Conservation (phyloP, 2,113 vertebrate species). For the Bambusicola thoracicus region DNA sequence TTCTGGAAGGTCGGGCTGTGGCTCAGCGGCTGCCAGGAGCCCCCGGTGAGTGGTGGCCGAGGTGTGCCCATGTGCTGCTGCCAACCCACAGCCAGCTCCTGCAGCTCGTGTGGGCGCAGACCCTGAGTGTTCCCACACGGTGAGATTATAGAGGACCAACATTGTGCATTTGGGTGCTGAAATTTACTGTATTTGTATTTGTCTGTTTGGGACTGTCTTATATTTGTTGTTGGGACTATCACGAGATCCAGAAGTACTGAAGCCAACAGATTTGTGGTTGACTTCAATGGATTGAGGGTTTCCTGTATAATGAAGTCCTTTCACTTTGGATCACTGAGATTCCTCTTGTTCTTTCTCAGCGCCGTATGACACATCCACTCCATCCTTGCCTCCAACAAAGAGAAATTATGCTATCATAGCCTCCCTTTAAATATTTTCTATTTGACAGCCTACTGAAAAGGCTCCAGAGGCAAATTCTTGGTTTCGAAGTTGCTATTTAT, state of each 20-base stretch:
- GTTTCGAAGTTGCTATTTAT: constrained; percentile 64
- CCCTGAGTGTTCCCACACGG: no score
- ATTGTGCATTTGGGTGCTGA: neutral
- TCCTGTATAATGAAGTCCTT: constrained; percentile 46
- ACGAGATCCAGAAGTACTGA: constrained; percentile 13
- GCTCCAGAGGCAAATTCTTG: constrained; percentile 59
- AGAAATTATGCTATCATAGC: constrained; percentile 58
- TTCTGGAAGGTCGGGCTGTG: neutral
- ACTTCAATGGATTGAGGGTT: neutral
- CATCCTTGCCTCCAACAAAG: constrained; percentile 51
- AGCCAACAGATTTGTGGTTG: neutral
- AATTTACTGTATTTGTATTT: neutral
- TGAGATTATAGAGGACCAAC: neutral
- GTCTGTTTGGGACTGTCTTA: no score
- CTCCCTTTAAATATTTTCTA: constrained; percentile 45
- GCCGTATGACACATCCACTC: constrained; percentile 58
- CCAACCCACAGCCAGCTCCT: neutral
- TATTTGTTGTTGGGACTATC: neutral
- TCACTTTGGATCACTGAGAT: constrained; percentile 47
- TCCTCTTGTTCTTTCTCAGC: constrained; percentile 34
- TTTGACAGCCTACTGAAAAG: constrained; percentile 36
- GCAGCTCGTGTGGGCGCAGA: neutral
- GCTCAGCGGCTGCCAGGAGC: neutral
- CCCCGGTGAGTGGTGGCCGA: accelerated
- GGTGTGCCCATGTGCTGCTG: neutral